Evolutionary conservation across 2,888 invertebrate genomes (phyloP).

Genomic region (Callyntrura guangdongensis): DNA sequence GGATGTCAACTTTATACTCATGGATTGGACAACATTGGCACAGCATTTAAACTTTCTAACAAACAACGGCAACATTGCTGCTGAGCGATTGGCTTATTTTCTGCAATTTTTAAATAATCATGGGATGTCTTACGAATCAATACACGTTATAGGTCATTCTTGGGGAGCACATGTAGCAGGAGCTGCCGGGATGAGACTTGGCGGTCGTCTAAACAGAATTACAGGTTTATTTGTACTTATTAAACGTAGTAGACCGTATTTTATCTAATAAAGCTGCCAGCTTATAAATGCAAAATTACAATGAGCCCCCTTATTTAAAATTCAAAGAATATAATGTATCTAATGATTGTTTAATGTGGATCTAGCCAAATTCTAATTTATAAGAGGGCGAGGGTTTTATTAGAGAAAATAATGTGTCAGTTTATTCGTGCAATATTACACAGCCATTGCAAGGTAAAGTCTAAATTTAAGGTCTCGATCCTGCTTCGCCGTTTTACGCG

Average conservation of each 20-base stretch:
- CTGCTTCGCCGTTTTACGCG: slow-evolving; percentile 79
- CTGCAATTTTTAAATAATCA: slow-evolving; percentile 78
- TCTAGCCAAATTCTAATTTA: too few relatives aligned
- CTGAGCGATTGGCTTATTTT: slow-evolving; percentile 74
- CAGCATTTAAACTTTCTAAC: slow-evolving; percentile 74
- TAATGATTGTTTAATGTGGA: too few relatives aligned
- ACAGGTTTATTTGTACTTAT: slow-evolving; percentile 76
- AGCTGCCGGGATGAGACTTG: slow-evolving; percentile 73
- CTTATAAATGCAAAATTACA: background rate
- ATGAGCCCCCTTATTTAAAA: background rate
- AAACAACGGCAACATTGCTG: slow-evolving; percentile 79
- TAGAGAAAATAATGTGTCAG: background rate
- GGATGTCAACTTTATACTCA: slow-evolving; percentile 81
- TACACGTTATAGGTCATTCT: slow-evolving; percentile 79
- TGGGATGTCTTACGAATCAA: slow-evolving; percentile 76
- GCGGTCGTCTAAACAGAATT: slow-evolving; percentile 77
- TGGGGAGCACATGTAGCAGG: slow-evolving; percentile 82
- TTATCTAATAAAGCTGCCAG: too few relatives aligned
- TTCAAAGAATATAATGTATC: too few relatives aligned
- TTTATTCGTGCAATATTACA: background rate
- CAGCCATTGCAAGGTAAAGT: background rate
- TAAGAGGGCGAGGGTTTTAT: too few relatives aligned
- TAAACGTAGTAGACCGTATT: background rate
- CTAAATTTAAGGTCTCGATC: slow-evolving; percentile 78
- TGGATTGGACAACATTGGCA: slow-evolving; percentile 81